Conservation (phyloP, 2,113 vertebrate genomes). For the Cyanistes caeruleus region DNA sequence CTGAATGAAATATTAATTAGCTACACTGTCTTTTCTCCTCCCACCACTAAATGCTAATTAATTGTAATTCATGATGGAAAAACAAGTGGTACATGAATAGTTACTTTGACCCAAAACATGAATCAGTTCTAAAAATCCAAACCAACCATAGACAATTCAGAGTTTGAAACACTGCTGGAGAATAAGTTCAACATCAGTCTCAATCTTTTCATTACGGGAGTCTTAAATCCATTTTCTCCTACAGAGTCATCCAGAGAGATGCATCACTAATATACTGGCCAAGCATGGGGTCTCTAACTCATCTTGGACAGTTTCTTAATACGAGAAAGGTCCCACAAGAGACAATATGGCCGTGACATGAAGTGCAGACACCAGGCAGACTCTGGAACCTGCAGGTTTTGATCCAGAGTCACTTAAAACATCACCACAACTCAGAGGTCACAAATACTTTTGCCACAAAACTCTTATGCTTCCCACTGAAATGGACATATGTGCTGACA, state of each 20-base stretch:
- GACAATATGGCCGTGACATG: neutral
- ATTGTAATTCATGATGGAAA: conserved; percentile 4
- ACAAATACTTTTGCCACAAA: neutral
- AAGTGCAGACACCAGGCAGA: neutral
- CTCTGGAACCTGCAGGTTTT: neutral
- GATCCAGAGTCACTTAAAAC: neutral
- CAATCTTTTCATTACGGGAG: neutral
- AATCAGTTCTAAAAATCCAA: conserved; percentile 31
- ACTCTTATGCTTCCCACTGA: neutral
- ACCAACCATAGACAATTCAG: neutral
- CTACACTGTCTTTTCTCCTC: neutral
- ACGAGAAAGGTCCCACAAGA: neutral
- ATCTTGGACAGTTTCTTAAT: neutral
- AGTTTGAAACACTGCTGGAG: neutral
- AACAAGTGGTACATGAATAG: neutral
- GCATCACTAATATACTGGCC: neutral
- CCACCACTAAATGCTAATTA: conserved; percentile 6
- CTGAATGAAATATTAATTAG: conserved; percentile 45
- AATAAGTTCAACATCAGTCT: neutral
- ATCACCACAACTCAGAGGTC: neutral
- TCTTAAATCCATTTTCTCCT: neutral
- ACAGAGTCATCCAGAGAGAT: neutral
- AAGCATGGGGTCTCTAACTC: neutral
- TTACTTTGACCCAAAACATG: neutral
- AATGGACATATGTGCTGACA: neutral